A percentile compares a stretch with the other conserved stretches of the same genome.
phyloP scores from a whole-genome alignment of 2,888 invertebrate species.

The Listrodromus nycthemerus region DNA sequence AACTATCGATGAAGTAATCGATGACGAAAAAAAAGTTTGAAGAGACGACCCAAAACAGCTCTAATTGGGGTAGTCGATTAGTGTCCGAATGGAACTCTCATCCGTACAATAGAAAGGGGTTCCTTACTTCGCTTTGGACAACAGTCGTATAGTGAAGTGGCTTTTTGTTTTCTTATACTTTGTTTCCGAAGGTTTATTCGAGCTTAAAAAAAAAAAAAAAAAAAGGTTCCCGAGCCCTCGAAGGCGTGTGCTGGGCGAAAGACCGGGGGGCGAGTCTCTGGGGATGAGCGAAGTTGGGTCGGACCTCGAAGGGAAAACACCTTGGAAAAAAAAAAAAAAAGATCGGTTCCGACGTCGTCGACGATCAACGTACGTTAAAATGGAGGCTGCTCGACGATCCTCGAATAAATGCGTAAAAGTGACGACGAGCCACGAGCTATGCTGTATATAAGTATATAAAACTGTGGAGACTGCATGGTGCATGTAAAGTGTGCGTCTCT shows the following conservation, averaged over 20 bases:
- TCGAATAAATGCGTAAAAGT: slow-evolving; percentile 71
- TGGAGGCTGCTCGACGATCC: slow-evolving; percentile 72
- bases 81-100: not conserved
- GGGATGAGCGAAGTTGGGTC: slow-evolving; percentile 48
- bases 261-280: slow-evolving; percentile 59
- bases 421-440: slow-evolving; percentile 38
- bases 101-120: slow-evolving; percentile 23
- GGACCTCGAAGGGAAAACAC: slow-evolving; percentile 35
- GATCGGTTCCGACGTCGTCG: slow-evolving; percentile 63
- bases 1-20: no score
- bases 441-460: slow-evolving; percentile 12
- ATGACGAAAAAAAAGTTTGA: not conserved
- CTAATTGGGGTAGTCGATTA: slow-evolving; percentile 38
- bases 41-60: not conserved
- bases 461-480: slow-evolving; percentile 17
- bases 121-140: slow-evolving; percentile 39
- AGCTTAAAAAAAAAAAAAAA: slow-evolving; percentile 45
- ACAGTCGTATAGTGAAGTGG: slow-evolving; percentile 27
- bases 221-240: slow-evolving; percentile 17
- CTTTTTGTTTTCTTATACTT: slow-evolving; percentile 26
- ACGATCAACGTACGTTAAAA: slow-evolving; percentile 75
- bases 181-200: slow-evolving; percentile 41
- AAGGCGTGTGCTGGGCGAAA: slow-evolving; percentile 50
- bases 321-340: slow-evolving; percentile 37
- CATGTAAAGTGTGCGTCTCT: slow-evolving; percentile 5